Percentiles rank a stretch among this genome's conserved stretches.
Conservation (phyloP, 2,888 invertebrate species). For the Carcina quercana region DNA sequence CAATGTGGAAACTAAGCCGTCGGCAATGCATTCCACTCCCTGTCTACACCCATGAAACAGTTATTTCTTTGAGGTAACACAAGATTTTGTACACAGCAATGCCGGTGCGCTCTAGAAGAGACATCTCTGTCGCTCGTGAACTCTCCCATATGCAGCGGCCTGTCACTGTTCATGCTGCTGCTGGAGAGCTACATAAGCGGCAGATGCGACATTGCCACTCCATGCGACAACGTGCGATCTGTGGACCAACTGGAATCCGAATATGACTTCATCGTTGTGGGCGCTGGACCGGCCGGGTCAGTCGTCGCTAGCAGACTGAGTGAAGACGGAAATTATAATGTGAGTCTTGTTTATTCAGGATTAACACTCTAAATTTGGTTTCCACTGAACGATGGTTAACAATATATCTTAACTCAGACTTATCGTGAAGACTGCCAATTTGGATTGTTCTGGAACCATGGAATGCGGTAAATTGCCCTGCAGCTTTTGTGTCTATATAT, state of each 20-base stretch:
- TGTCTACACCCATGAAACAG: too few species aligned
- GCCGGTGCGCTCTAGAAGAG: slow-evolving; percentile 62
- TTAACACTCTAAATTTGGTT: too few species aligned
- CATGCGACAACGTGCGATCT: slow-evolving; percentile 70
- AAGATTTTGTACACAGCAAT: slow-evolving; percentile 27
- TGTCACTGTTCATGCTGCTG: slow-evolving; percentile 74
- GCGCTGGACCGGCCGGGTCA: slow-evolving; percentile 77
- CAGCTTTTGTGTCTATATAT: too few species aligned
- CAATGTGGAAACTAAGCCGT: too few species aligned
- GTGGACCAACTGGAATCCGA: slow-evolving; percentile 36
- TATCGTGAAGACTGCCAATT: too few species aligned
- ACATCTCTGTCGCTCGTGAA: slow-evolving; percentile 65
- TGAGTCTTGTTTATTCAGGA: too few species aligned
- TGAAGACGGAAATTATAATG: slow-evolving; percentile 68
- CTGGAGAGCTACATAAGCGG: slow-evolving; percentile 73
- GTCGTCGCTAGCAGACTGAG: slow-evolving; percentile 76
- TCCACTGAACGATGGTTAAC: too few species aligned
- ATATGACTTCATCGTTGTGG: slow-evolving; percentile 79
- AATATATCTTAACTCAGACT: too few species aligned
- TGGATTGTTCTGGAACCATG: too few species aligned
- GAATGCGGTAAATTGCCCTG: too few species aligned
- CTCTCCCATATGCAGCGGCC: slow-evolving; percentile 69
- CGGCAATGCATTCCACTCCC: too few species aligned
- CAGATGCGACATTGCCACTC: slow-evolving; percentile 61
- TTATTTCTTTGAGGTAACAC: background rate